Conservation (phyloP, 2,888 invertebrate genomes). For the Neoitamus cyanurus region DNA sequence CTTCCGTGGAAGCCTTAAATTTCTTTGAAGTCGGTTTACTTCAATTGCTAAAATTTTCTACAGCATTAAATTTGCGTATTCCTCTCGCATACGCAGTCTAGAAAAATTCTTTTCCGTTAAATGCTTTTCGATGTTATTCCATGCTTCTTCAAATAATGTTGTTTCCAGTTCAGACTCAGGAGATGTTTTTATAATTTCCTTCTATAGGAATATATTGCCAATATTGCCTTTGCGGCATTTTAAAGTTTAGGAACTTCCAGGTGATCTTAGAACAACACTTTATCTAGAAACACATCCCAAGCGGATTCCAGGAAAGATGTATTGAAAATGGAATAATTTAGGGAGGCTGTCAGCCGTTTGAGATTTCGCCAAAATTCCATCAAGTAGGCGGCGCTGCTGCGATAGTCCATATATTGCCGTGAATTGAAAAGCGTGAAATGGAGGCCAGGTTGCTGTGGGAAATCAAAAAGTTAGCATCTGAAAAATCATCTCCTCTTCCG, state of each 20-base stretch:
- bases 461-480: background rate
- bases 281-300: background rate
- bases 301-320: too few relatives aligned
- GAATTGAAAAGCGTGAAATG: background rate
- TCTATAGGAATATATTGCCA: too few relatives aligned
- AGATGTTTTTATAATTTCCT: too few relatives aligned
- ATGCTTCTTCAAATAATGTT: too few relatives aligned
- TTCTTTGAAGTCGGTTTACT: background rate
- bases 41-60: background rate
- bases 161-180: too few relatives aligned
- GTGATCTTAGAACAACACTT: background rate
- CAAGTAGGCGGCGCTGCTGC: background rate
- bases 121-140: too few relatives aligned
- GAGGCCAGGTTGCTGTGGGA: background rate
- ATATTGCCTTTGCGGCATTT: too few relatives aligned
- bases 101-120: too few relatives aligned
- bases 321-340: too few relatives aligned
- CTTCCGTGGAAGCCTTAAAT: background rate
- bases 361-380: background rate
- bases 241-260: background rate
- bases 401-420: background rate
- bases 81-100: too few relatives aligned
- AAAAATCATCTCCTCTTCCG: background rate
- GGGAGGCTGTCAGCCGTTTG: background rate
- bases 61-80: background rate